Base-by-base conservation (phyloP, 2,888 invertebrate species). In the Pseudanteris insignis region DNA sequence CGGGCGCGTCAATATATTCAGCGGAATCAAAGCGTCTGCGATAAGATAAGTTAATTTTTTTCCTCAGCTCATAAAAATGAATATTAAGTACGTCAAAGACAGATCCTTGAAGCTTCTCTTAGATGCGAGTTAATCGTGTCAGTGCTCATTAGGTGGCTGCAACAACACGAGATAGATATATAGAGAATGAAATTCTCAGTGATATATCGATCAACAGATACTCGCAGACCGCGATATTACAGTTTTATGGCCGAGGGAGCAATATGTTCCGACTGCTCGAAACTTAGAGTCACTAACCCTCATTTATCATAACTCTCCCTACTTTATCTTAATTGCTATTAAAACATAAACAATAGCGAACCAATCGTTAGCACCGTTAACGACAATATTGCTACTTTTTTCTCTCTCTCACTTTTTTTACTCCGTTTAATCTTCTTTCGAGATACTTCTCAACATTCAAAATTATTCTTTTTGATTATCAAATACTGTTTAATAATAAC, bases 261-360 rank as follows among this genome's bases (percentile, higher is more conserved):
- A 55, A 60, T 55, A 47, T 54, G 59, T 62, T 62, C 61, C 40
- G 26, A 29, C 37, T 30, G 34, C 32, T 51, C 26, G 46, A 62
- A 58, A 48, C 46, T 32, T 36, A 63, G 67, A 73, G 74, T 75
- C 74, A 70, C 64, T 72, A 74, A 74, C 72, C 74, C 68, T 68
- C 64, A 67, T 73, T 74, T 73, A 73, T 76, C 73, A 70, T 67
- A 54, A 57, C 47, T 26, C 26, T n/a, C 6, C 8, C 26, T 26
- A 4, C 26, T n/a, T 2, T n/a, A 26, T n/a, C n/a, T n/a, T n/a
- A n/a, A n/a, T 21, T 21, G 21, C 21, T 21, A 21, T 21, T 5
- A 21, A 21, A 21, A 21, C 3, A 21, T 5, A 21, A 21, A 21
- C 21, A 21, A 5, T 7, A 21, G 7, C 21, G 21, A 3, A 21